Evolutionary conservation across 1,140 invertebrate species (phyloP).

Genomic region (Calephelis nemesis): DNA sequence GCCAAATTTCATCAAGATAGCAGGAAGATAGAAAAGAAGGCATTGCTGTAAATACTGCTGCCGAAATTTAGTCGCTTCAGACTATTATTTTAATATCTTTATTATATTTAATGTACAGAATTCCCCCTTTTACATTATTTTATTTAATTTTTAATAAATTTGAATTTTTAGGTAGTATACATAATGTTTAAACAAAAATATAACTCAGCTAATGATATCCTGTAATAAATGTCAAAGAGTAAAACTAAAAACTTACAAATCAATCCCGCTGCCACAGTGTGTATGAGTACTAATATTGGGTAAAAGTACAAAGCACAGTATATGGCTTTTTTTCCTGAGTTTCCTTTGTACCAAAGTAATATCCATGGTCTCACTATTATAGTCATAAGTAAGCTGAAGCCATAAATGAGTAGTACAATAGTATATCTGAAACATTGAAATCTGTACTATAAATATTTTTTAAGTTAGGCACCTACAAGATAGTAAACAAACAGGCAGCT

Average conservation of each 20-base stretch:
- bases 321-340: constrained; percentile 87
- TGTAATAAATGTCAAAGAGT: no score
- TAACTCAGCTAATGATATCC: no score
- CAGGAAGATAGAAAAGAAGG: no score
- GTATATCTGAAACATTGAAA: constrained; percentile 87
- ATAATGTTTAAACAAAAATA: no score
- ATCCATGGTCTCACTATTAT: constrained; percentile 86
- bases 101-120: no score
- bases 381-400: constrained; percentile 89
- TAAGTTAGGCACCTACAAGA: no score
- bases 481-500: no score
- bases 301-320: constrained; percentile 97
- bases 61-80: neutral
- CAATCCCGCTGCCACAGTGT: constrained; percentile 94
- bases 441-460: neutral
- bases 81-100: neutral
- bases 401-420: constrained; percentile 96
- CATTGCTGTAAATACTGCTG: no score
- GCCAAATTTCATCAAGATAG: no score
- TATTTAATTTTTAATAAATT: no score
- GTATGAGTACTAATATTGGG: constrained; percentile 92
- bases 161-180: no score
- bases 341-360: constrained; percentile 82
- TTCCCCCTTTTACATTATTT: no score
- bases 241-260: constrained; percentile 85